A percentile compares a stretch with the other conserved stretches of the same genome.
Evolutionary conservation across 2,888 invertebrate species (phyloP).

Genomic region (Bellardia bayeri): DNA sequence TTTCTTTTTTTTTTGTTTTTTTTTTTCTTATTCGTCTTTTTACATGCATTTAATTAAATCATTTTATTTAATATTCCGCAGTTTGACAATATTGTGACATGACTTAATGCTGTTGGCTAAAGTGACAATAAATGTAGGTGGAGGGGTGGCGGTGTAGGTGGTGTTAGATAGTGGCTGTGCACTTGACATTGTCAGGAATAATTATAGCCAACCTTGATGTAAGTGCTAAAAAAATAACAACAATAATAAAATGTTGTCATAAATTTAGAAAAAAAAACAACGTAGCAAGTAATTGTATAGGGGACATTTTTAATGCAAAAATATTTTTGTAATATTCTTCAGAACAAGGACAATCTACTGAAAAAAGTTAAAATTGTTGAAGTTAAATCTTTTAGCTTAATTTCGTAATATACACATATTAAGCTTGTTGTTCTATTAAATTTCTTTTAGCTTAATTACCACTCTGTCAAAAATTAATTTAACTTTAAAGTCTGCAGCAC

Average conservation of each 20-base stretch:
- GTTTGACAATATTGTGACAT: slow-evolving; percentile 44
- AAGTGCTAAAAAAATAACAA: slow-evolving; percentile 13
- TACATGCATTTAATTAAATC: slow-evolving; percentile 34
- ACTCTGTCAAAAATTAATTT: not conserved
- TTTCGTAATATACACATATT: too few species aligned
- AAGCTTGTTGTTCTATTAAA: too few species aligned
- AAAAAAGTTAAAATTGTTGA: not conserved
- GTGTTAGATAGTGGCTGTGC: not conserved
- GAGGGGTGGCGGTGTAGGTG: not conserved
- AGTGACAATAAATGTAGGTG: slow-evolving; percentile 5
- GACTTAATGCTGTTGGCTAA: slow-evolving; percentile 20
- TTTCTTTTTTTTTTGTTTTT: not conserved
- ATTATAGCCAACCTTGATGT: slow-evolving; percentile 54
- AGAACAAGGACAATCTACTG: not conserved
- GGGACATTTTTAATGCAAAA: not conserved
- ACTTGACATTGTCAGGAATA: slow-evolving; percentile 60
- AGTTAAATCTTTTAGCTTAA: too few species aligned
- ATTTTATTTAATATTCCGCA: slow-evolving; percentile 53
- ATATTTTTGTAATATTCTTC: not conserved
- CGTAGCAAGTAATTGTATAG: not conserved
- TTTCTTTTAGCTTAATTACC: too few species aligned
- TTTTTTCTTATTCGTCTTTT: not conserved
- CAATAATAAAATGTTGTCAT: slow-evolving; percentile 26
- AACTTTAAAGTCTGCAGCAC: not conserved
- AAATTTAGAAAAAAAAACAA: slow-evolving; percentile 21